Evolutionary conservation across 2,888 invertebrate species (phyloP).

Genomic region (Leptodirus hochenwartii): DNA sequence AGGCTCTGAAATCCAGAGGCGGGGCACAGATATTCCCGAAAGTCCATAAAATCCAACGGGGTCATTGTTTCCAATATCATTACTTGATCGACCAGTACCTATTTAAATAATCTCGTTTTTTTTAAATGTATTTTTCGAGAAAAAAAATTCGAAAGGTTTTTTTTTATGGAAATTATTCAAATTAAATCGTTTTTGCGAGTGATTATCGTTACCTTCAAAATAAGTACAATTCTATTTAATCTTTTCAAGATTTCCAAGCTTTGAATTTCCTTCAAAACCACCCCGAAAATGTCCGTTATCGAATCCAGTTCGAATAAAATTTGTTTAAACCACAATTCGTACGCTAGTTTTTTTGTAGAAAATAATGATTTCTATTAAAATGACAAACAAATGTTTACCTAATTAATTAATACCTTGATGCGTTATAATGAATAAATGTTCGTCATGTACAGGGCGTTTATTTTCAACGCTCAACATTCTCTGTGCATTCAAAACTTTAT

Average conservation of each 20-base stretch:
- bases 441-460: slow-evolving; percentile 73
- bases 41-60: slow-evolving; percentile 96
- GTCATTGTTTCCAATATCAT: slow-evolving; percentile 98
- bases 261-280: slow-evolving; percentile 72
- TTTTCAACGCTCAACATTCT: slow-evolving; percentile 59
- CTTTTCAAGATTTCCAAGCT: slow-evolving; percentile 85
- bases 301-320: slow-evolving; percentile 95
- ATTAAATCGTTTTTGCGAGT: neutral
- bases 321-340: slow-evolving; percentile 99
- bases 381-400: neutral
- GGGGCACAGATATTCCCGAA: slow-evolving; percentile 78
- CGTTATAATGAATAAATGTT: slow-evolving; percentile 92
- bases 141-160: neutral
- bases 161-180: neutral
- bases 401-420: slow-evolving; percentile 70
- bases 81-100: slow-evolving; percentile 93
- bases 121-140: neutral
- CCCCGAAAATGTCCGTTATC: slow-evolving; percentile 56
- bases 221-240: slow-evolving; percentile 79
- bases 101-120: neutral
- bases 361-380: neutral
- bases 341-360: slow-evolving; percentile 40
- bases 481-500: slow-evolving; percentile 69
- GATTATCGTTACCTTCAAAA: slow-evolving; percentile 53
- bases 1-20: slow-evolving; percentile 97